Evolutionary conservation across 2,888 invertebrate species (phyloP).

Genomic region (Palloptera scutellata): DNA sequence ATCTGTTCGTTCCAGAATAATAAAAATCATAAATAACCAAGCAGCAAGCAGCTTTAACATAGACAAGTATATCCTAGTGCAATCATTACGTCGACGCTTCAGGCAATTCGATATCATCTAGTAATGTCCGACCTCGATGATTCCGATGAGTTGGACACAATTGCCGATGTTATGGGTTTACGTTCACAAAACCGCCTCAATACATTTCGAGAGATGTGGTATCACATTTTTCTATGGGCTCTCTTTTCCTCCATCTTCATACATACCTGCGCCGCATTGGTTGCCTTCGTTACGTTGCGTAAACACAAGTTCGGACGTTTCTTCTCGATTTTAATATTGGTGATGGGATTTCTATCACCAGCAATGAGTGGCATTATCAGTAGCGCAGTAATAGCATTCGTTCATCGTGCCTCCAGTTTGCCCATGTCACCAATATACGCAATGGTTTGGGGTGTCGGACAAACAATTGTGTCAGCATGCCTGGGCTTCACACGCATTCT

Average conservation of each 20-base stretch:
- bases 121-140: constrained; percentile 59
- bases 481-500: constrained; percentile 93
- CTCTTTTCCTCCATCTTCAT: constrained; percentile 93
- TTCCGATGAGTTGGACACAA: constrained; percentile 70
- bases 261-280: constrained; percentile 88
- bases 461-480: constrained; percentile 87
- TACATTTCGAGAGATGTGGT: constrained; percentile 93
- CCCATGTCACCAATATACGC: constrained; percentile 92
- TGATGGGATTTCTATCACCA: constrained; percentile 90
- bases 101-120: constrained; percentile 21
- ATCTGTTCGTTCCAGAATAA: too few species aligned
- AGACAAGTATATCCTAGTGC: too few species aligned
- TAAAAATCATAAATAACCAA: too few species aligned
- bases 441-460: constrained; percentile 93
- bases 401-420: constrained; percentile 88
- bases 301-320: constrained; percentile 96
- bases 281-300: constrained; percentile 89
- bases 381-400: constrained; percentile 93
- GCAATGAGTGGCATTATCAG: constrained; percentile 86
- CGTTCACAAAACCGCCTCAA: constrained; percentile 73
- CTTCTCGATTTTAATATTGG: constrained; percentile 85
- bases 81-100: too few species aligned
- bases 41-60: too few species aligned
- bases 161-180: constrained; percentile 74
- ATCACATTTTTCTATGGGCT: constrained; percentile 95